These are phyloP conservation scores for Brachypodius melanocephalos DNA, from an alignment of 2,113 vertebrate genomes.

Conservation along the genomic window DNA sequence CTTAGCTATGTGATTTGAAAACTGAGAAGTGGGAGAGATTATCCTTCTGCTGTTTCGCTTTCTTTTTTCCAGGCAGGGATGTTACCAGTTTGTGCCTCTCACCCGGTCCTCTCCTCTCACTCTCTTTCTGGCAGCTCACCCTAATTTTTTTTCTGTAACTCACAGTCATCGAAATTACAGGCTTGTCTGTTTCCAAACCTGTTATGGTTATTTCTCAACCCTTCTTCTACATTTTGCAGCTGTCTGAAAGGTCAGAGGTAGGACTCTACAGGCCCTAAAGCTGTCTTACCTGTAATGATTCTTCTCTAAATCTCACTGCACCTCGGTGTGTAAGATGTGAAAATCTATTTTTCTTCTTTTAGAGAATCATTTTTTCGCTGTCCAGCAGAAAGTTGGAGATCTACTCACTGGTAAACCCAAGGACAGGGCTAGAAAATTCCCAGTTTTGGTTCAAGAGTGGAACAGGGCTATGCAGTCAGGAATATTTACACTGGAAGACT, in stretches of 20 bases:
- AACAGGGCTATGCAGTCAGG: background rate
- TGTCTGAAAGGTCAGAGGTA: background rate
- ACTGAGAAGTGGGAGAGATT: background rate
- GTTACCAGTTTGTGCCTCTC: background rate
- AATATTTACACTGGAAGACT: background rate
- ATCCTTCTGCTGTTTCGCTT: rapidly evolving
- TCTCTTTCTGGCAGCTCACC: background rate
- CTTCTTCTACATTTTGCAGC: background rate
- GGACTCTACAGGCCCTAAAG: background rate
- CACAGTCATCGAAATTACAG: background rate
- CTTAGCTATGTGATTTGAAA: background rate
- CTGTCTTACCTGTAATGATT: background rate
- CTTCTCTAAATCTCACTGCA: background rate
- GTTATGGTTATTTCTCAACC: background rate
- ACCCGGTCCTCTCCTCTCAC: background rate
- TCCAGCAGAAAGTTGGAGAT: background rate
- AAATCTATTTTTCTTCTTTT: background rate
- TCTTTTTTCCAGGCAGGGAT: background rate
- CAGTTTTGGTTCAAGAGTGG: background rate
- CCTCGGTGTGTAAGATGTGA: background rate
- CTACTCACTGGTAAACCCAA: background rate
- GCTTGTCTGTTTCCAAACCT: background rate
- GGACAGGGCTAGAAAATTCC: background rate
- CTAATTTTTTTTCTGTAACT: background rate
- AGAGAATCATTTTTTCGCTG: rapidly evolving